Percentiles rank a stretch among this genome's conserved stretches.
Conservation (phyloP, 2,888 invertebrate genomes). For the Thymelicus sylvestris region DNA sequence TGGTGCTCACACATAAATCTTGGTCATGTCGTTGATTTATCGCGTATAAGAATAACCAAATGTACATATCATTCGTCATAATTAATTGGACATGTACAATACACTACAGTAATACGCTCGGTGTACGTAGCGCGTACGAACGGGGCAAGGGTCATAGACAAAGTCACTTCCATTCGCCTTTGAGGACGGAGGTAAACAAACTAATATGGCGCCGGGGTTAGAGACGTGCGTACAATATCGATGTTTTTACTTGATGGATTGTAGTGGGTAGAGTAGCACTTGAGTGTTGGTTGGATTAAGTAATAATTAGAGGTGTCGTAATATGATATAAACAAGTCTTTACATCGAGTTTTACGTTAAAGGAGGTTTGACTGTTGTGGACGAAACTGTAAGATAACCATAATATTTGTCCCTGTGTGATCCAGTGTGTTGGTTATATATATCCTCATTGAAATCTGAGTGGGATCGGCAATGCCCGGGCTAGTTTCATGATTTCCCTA, state of each 20-base stretch:
- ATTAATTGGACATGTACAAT: conserved; percentile 15
- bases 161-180: conserved; percentile 79
- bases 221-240: conserved; percentile 14
- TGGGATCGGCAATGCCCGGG: too few relatives aligned
- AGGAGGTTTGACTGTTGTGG: too few relatives aligned
- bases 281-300: too few relatives aligned
- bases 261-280: too few relatives aligned
- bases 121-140: conserved; percentile 40
- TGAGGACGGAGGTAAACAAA: conserved; percentile 69
- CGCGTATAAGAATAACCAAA: not conserved
- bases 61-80: conserved; percentile 16
- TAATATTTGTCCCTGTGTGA: too few relatives aligned
- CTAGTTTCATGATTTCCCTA: too few relatives aligned
- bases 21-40: not conserved
- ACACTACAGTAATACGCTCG: not conserved
- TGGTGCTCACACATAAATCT: not conserved
- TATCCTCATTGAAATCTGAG: too few relatives aligned
- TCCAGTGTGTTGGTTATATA: too few relatives aligned
- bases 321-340: too few relatives aligned
- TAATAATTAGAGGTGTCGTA: too few relatives aligned
- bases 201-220: conserved; percentile 43
- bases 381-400: too few relatives aligned
- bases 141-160: conserved; percentile 69
- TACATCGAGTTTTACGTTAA: too few relatives aligned
- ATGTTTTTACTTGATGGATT: not conserved